phyloP scores from a whole-genome alignment of 64 coral and sea anemone species.

The Montipora efflorescens region DNA sequence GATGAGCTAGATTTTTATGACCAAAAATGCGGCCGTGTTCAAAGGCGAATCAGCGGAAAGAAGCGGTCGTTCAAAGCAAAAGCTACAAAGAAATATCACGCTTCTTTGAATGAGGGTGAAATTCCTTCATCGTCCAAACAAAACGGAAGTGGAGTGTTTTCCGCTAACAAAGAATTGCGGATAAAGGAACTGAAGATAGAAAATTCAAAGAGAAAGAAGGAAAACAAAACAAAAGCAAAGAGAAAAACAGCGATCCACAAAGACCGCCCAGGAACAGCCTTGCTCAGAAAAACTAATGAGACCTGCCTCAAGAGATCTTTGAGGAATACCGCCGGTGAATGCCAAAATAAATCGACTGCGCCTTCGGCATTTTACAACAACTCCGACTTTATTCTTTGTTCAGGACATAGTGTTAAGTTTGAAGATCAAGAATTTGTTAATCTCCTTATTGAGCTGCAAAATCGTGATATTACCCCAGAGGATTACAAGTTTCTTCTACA shows the following conservation, averaged over 20 bases:
- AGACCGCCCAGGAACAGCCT: neutral
- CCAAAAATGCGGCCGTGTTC: slow-evolving; percentile 32
- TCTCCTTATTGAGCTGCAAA: slow-evolving; percentile 72
- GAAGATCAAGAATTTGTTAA: slow-evolving; percentile 49
- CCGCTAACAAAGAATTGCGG: neutral
- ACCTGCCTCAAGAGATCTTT: neutral
- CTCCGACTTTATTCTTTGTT: slow-evolving; percentile 36
- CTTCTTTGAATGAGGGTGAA: neutral
- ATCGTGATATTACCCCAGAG: slow-evolving; percentile 90
- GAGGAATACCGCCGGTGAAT: neutral
- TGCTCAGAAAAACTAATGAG: neutral
- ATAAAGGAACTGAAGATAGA: neutral
- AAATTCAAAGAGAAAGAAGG: neutral
- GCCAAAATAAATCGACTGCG: neutral
- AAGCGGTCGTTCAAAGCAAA: neutral
- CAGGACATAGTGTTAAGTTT: slow-evolving; percentile 55
- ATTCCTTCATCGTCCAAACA: neutral
- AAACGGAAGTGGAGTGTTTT: neutral
- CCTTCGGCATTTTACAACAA: slow-evolving; percentile 19
- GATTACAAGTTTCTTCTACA: slow-evolving; percentile 85
- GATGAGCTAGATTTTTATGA: slow-evolving; percentile 53
- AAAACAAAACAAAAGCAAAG: slow-evolving; percentile 9
- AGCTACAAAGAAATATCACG: neutral
- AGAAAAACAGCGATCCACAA: neutral
- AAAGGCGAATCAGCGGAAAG: neutral